Base-by-base conservation (phyloP, 1,140 invertebrate genomes). In the Glossosoma conforme region DNA sequence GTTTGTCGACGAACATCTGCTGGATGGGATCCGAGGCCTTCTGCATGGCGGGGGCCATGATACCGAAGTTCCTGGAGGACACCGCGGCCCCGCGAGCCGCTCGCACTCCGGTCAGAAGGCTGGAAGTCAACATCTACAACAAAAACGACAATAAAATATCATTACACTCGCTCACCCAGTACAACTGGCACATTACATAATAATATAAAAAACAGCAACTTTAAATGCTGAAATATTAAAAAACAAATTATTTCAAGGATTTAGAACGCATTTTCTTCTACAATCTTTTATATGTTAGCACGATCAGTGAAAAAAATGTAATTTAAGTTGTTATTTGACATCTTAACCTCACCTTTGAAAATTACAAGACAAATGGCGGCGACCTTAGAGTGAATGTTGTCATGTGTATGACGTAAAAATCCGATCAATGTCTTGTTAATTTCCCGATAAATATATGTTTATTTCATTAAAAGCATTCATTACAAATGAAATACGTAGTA, bases 1-100 rank as follows among this genome's bases (percentile, higher is more conserved):
- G 82, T 82, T 96, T 96, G 43, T 96, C 89, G 30, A 96, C 60
- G 67, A 97, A 97, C 18, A 97, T 68, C 70, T 96, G 86, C 65
- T 97, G 93, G 64, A 97, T 93, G 4, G 93, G 92, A 69, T 97
- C 93, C 3, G 76, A 74, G 3, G 82, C 84, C 65, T 87, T 86
- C 62, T 86, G 81, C 42, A 88, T 65, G 19, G 70, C 80, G 15
- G 86, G 84, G 9, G 83, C 83, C 47, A 80, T 65, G 43, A 87
- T 69, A 45, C 81, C 82, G 47, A 86, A 68, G 63, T 85, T 87
- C 20, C 86, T 77, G 25, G 21, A 44, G 14, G 20, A 22, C 11
- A 77, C 55, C n/a, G 70, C 68, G 6, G 68, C 68, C 28, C 63
- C 52, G 21, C 66, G 61, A 15, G 60, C 62, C 19, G 63, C 66